Evolutionary conservation across 23 tunicate species (phyloP), one percentile per base, ranked within the genome.

Genomic region (Halocynthia roretzi): DNA sequence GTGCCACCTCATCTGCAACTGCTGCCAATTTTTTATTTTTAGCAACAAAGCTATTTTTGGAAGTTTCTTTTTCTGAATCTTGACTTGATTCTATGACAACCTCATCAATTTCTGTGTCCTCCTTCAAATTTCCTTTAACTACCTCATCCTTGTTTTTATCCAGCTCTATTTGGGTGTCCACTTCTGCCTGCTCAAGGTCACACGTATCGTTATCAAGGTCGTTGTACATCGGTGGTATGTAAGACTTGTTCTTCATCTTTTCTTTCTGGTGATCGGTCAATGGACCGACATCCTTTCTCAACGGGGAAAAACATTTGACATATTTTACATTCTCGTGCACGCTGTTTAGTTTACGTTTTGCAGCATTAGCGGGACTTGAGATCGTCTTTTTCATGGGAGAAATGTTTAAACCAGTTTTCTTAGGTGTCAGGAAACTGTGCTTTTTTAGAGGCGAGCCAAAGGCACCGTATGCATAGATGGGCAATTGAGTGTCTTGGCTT

Each of bases 211-310:
- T 64, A 18, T 74, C 78, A n/a, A 74, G 31, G 19, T 74, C 78
- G 31, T 74, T 74, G 6, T 74, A 74, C 78, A 74, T 74, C 11
- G 78, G 55, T 11, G 78, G 78, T 18, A 74, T 74, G 40, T 54
- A 74, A 44, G 40, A 62, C 56, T 62, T 74, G 10, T 74, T 64
- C 62, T 48, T 22, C 62, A 74, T 20, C 21, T 74, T 74, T 54
- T 74, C 78, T 74, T 74, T 74, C 63, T 74, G 78, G 18, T 54
- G 55, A 22, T 74, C 78, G n/a, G 78, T 74, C 1, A 74, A 18
- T 5, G 78, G 78, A 10, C 64, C 56, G 19, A 62, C 56, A 14
- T 19, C 60, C 52, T 74, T 74, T 50, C 60, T 54, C 50, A 54
- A 14, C 8, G 78, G 78, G 31, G 78, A 74, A 54, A 50, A 62